Evolutionary conservation across 2,888 invertebrate genomes (phyloP).

Genomic region (Tinea trinotella): DNA sequence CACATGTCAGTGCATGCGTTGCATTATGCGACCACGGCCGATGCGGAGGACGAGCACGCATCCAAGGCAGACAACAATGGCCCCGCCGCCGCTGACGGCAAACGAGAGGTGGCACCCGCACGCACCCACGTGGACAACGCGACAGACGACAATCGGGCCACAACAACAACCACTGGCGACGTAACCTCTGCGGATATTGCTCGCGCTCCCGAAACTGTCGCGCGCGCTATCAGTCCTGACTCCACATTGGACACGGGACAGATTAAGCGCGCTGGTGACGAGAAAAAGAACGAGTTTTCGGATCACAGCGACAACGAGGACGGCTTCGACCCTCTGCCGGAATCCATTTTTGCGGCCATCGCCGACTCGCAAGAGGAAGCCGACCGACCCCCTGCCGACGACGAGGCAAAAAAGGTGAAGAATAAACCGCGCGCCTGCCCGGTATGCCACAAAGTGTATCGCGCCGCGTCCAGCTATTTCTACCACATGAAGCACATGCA

Average conservation of each 20-base stretch:
- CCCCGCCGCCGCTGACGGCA: background rate
- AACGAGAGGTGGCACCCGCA: background rate
- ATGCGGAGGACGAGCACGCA: background rate
- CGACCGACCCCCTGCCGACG: conserved; percentile 1
- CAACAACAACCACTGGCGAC: background rate
- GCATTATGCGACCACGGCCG: conserved; percentile 24
- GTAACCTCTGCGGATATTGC: background rate
- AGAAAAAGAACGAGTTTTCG: conserved; percentile 32
- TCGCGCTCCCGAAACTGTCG: background rate
- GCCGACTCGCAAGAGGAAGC: conserved; percentile 39
- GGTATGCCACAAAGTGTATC: conserved; percentile 57
- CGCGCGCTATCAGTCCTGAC: background rate
- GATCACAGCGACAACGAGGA: conserved; percentile 40
- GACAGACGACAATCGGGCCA: background rate
- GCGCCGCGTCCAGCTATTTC: conserved; percentile 59
- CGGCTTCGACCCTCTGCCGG: conserved; percentile 38
- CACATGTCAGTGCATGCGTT: conserved; percentile 53
- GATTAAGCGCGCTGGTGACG: background rate
- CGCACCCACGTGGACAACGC: background rate
- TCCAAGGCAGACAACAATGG: background rate
- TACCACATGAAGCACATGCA: conserved; percentile 69
- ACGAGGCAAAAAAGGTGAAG: background rate
- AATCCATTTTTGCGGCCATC: conserved; percentile 45
- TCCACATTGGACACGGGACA: background rate
- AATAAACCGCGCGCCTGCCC: conserved; percentile 45